These are phyloP conservation scores for Pimpla rufipes DNA, from an alignment of 2,888 invertebrate species.

Conservation along the genomic window DNA sequence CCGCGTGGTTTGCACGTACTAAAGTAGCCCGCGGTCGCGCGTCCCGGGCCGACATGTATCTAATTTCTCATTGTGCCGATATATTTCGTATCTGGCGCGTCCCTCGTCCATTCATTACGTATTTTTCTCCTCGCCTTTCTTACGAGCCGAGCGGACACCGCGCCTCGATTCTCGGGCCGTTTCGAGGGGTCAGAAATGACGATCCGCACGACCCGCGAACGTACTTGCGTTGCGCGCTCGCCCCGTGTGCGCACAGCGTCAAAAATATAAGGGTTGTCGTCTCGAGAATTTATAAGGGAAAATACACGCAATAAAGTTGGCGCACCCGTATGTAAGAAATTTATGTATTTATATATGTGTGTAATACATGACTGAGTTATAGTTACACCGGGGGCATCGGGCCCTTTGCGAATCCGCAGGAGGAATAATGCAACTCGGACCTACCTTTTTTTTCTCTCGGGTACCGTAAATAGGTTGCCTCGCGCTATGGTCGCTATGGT, in stretches of 20 bases:
- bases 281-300: constrained; percentile 82
- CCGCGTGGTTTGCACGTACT: constrained; percentile 74
- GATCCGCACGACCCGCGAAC: constrained; percentile 51
- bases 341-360: constrained; percentile 31
- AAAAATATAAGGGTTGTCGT: constrained; percentile 70
- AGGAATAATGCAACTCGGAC: constrained; percentile 38
- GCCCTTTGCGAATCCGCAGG: constrained; percentile 58
- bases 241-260: constrained; percentile 38
- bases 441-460: neutral
- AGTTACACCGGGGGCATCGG: constrained; percentile 48
- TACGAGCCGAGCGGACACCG: constrained; percentile 12
- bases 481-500: neutral
- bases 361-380: neutral
- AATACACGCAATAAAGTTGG: constrained; percentile 83
- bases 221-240: constrained; percentile 44
- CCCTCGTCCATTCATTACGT: constrained; percentile 67
- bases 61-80: constrained; percentile 81
- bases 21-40: constrained; percentile 72
- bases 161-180: constrained; percentile 38
- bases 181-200: constrained; percentile 52
- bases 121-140: constrained; percentile 58
- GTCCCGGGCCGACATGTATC: constrained; percentile 76
- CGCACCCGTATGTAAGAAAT: constrained; percentile 36
- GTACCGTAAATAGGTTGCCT: neutral
- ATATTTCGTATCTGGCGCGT: constrained; percentile 71